phyloP scores from a whole-genome alignment of 2,888 invertebrate species.

The Drosophila testacea region DNA sequence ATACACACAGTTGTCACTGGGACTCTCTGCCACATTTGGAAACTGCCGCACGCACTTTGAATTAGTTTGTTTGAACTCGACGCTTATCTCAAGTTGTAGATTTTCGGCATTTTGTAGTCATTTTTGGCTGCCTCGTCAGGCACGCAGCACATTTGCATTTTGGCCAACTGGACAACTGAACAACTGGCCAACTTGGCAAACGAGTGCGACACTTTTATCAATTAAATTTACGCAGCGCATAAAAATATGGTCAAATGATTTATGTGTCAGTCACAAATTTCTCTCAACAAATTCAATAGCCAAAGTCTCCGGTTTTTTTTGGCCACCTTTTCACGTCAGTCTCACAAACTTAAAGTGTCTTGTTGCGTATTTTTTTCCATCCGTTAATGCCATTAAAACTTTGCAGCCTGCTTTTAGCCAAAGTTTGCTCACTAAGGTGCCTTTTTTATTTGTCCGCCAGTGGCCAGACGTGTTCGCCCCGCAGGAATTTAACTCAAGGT shows the following conservation, averaged over 20 bases:
- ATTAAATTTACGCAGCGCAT: conserved; percentile 74
- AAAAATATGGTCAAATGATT: conserved; percentile 56
- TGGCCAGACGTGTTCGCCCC: conserved; percentile 76
- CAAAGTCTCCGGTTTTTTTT: conserved; percentile 13
- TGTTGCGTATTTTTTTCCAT: conserved; percentile 27
- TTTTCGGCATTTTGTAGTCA: conserved; percentile 73
- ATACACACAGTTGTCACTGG: conserved; percentile 5
- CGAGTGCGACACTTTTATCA: conserved; percentile 68
- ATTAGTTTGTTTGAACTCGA: conserved; percentile 81
- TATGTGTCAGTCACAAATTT: conserved; percentile 33
- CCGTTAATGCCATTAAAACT: conserved; percentile 83
- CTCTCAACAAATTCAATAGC: conserved; percentile 46
- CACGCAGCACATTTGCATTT: conserved; percentile 55
- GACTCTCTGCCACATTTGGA: conserved; percentile 20
- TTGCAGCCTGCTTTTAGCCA: conserved; percentile 65
- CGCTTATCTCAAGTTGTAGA: conserved; percentile 81
- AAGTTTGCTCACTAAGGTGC: conserved; percentile 72
- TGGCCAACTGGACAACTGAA: conserved; percentile 15
- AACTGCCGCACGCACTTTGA: conserved; percentile 61
- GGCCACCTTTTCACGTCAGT: conserved; percentile 39
- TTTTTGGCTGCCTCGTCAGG: conserved; percentile 54
- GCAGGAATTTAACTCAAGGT: conserved; percentile 81
- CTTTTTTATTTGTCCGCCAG: conserved; percentile 75
- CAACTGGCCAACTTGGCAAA: conserved; percentile 11
- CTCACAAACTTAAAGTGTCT: conserved; percentile 47